Base-by-base conservation (phyloP, 2,113 vertebrate genomes). In the Grus americana region DNA sequence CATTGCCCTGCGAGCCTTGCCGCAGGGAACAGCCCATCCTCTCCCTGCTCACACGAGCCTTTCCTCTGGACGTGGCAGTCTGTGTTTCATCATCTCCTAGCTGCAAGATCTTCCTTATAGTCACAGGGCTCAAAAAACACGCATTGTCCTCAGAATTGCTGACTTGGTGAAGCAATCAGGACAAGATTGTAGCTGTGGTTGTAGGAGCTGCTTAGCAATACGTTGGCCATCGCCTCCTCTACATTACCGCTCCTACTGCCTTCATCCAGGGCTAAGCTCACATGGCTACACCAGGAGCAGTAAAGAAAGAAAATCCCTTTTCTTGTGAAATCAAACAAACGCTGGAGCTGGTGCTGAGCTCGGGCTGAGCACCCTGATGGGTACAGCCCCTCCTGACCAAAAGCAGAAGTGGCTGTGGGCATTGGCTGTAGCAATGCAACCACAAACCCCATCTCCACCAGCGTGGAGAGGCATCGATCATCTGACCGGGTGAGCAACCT, bases 321-420 rank as follows among this genome's bases (percentile, higher is more conserved):
- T 61, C 46, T 20, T 1, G 6, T 24, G 71, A 76, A 70, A 76
- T 30, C 16, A 20, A 24, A 30, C 52, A 30, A 47, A 88, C 68
- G 10, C 5, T 3, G 5, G 71, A 73, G 82, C 19, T 0, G 5
- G 19, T 1, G 3, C 47, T 10, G 42, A 30, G 63, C 59, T 36
- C 1, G 0, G 54, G 59, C 38, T 73, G 70, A 16, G 49, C 1
- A 0, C 36, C 49, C 30, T 4, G 32, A 6, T 12, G 71, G 88
- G 49, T 15, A 32, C 19, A 2, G n/a, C 32, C n/a, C 21, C 66
- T 70, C 30, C 58, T 22, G 76, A 76, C 54, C 11, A 0, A 93
- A 97, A 97, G 91, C 82, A 96, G 96, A 96, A 95, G 96, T 93
- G 62, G 67, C 54, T 13, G 3, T 0, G 3, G 86, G 75, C 85